Percentiles rank a stretch among this genome's conserved stretches.
Evolutionary conservation across 1,140 invertebrate genomes (phyloP).

Genomic region (Melanaphis sacchari): DNA sequence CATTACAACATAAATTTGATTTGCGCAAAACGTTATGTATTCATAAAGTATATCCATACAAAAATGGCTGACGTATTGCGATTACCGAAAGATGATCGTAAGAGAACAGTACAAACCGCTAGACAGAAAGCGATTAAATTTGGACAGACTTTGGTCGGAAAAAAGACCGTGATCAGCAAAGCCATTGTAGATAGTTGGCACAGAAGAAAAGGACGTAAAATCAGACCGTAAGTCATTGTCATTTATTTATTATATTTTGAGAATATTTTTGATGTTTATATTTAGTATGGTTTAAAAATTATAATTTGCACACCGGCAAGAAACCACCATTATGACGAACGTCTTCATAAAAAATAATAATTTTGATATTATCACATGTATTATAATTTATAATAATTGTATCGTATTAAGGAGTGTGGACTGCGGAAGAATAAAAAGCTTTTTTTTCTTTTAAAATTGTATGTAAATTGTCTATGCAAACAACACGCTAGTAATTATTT

Average conservation of each 20-base stretch:
- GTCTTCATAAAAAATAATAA: background rate
- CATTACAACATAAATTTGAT: background rate
- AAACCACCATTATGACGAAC: background rate
- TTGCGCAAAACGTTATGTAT: background rate
- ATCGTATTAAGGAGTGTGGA: background rate
- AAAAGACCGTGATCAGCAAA: constrained; percentile 39
- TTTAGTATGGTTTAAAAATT: background rate
- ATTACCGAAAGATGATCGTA: background rate
- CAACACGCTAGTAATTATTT: background rate
- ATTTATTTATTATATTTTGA: background rate
- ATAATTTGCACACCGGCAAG: background rate
- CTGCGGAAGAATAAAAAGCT: background rate
- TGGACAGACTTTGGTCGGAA: constrained; percentile 17
- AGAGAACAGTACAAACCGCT: background rate
- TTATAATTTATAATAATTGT: background rate
- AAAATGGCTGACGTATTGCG: constrained; percentile 35
- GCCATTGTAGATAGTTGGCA: constrained; percentile 10
- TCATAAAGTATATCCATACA: background rate
- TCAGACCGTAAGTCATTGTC: constrained; percentile 18
- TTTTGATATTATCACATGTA: background rate
- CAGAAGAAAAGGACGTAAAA: constrained; percentile 32
- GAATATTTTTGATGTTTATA: background rate
- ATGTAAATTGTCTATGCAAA: background rate
- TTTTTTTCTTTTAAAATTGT: background rate
- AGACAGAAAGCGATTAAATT: constrained; percentile 13